These are phyloP conservation scores for Brachionus calyciflorus DNA, from an alignment of 1,140 invertebrate genomes.

Conservation along the genomic window DNA sequence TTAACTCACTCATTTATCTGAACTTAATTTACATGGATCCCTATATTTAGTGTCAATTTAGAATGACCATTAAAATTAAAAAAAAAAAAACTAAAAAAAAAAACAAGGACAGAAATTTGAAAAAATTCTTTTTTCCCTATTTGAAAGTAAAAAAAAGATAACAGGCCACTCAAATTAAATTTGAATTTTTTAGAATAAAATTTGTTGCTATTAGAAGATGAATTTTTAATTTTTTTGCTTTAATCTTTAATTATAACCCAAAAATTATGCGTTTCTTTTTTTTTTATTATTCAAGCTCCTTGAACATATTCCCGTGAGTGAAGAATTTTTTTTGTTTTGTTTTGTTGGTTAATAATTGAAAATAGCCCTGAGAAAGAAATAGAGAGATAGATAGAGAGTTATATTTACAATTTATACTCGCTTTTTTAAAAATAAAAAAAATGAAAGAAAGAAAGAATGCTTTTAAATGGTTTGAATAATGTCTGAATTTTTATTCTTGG, in stretches of 20 bases:
- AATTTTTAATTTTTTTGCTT: too few species aligned
- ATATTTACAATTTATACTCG: constrained; percentile 34
- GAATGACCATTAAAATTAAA: too few species aligned
- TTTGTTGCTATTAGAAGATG: neutral
- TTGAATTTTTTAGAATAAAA: constrained; percentile 5
- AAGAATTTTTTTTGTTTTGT: too few species aligned
- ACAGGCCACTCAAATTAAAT: constrained; percentile 44
- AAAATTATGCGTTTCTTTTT: constrained; percentile 22
- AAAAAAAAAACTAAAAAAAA: constrained; percentile 11
- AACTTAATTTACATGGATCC: constrained; percentile 40
- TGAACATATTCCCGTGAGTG: neutral
- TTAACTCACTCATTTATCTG: neutral
- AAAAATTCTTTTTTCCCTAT: neutral
- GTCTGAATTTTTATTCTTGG: neutral
- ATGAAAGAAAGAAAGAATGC: too few species aligned
- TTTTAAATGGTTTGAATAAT: neutral
- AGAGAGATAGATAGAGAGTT: too few species aligned
- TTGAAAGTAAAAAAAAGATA: neutral
- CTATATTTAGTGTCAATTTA: constrained; percentile 22
- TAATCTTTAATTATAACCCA: too few species aligned
- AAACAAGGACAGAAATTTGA: constrained; percentile 35
- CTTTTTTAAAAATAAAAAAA: too few species aligned
- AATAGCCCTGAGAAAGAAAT: constrained; percentile 38
- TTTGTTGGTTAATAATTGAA: too few species aligned
- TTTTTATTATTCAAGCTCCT: too few species aligned